Base-by-base conservation (phyloP, 2,888 invertebrate species). In the Pyrrhosoma nymphula region DNA sequence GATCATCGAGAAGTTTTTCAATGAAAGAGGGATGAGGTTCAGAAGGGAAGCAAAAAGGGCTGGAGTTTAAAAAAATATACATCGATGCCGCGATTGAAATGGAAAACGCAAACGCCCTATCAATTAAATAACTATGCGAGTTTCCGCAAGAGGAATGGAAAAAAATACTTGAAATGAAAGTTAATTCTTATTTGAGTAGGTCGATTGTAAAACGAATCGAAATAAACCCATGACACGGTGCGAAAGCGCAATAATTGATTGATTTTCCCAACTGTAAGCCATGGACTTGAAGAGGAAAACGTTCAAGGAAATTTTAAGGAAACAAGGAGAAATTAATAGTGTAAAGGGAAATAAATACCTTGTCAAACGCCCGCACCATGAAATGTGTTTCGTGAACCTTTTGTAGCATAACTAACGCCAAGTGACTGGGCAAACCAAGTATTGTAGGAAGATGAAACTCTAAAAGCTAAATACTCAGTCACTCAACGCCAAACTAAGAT, bases 1-100 rank as follows among this genome's bases (percentile, higher is more conserved):
- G 69, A 93, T 93, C 93, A 93, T 93, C 93, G 69, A 93, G 93
- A 47, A 93, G 69, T 69, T 93, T 93, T 93, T 93, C 63, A 60
- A 39, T 69, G 69, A 47, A 69, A 93, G 69, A 93, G 82, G 35
- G 82, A 82, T 82, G 18, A 82, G 35, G 35, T 16, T 82, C 82
- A 35, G 39, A 93, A 75, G 93, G 69, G 75, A 93, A 47, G 39
- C 47, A 75, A 23, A 14, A 35, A 82, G 35, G 35, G 30, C 14
- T 82, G 16, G 82, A 35, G 35, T 82, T 82, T 16, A 14, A 82
- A 82, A 35, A 82, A 82, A 18, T 82, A 35, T 60, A 60, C 16
- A 60, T 69, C 69, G 18, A 69, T 35, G 30, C 35, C 35, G 18
- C n/a, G 69, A 93, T 47, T 93, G 47, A 69, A 55, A 69, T 93